Percentiles rank a stretch among this genome's conserved stretches.
Evolutionary conservation across 2,888 invertebrate genomes (phyloP).

Genomic region (Cryptocephalus moraei): DNA sequence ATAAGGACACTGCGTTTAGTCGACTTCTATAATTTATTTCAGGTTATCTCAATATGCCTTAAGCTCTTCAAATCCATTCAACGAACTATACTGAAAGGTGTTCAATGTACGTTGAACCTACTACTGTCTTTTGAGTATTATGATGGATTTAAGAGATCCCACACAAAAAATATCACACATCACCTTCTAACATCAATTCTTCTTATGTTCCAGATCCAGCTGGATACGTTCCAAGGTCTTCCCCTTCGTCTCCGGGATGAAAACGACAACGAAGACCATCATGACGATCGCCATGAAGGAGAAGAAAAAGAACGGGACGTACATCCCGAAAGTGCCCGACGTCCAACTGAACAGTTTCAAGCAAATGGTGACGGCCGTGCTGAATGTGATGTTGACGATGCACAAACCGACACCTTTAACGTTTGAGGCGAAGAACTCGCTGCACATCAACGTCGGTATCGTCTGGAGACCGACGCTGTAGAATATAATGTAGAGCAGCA

Average conservation of each 20-base stretch:
- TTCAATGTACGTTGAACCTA: no score
- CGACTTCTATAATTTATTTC: no score
- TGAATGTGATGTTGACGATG: conserved; percentile 4
- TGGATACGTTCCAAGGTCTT: conserved; percentile 44
- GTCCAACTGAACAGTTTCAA: conserved; percentile 6
- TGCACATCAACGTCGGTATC: conserved; percentile 60
- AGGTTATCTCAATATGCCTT: no score
- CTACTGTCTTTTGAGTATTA: no score
- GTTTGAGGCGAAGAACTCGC: conserved; percentile 56
- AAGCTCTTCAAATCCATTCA: no score
- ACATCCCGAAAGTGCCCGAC: conserved; percentile 39
- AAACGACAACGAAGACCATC: conserved; percentile 50
- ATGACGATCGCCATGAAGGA: conserved; percentile 48
- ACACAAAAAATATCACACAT: no score
- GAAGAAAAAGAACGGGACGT: conserved; percentile 59
- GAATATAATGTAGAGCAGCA: conserved; percentile 21
- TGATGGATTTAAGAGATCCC: neutral
- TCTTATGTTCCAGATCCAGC: conserved; percentile 18
- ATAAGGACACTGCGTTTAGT: no score
- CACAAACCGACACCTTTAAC: conserved; percentile 47
- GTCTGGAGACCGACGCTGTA: conserved; percentile 61
- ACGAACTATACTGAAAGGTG: no score
- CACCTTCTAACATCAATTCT: neutral
- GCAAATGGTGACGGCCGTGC: neutral
- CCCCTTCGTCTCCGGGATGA: conserved; percentile 61